Base-by-base conservation (phyloP, 2,797 vertebrate species). In the Peromyscus aztecus region DNA sequence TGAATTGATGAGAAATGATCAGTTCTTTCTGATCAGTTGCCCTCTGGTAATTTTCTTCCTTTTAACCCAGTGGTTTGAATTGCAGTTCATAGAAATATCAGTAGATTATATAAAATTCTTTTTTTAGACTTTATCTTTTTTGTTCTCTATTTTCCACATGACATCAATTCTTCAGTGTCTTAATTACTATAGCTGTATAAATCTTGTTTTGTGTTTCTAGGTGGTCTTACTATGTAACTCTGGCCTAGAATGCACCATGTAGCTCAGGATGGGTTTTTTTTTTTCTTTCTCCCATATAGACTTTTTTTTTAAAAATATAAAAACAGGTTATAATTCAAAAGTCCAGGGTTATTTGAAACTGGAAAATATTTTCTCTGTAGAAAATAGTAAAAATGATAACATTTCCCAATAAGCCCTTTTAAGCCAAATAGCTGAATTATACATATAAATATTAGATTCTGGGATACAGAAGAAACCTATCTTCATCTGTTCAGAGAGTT, bases 11-110 rank as follows among this genome's bases (percentile, higher is more conserved):
- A 77, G 59, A 16, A 77, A 59, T 69, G 27, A n/a, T 88, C 29
- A 55, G 0, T 95, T 94, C 10, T 95, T 8, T 67, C 29, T 90
- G 27, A 80, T 94, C 43, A 77, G 27, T 87, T 16, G 55, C 57
- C 83, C 82, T 49, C 37, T 1, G 73, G 6, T 94, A 63, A 63
- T 90, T 94, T 49, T 77, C 43, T 93, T 96, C 34, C 21, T 95
- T 94, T 96, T 81, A 71, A 96, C 40, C 6, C 29, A 59, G 0
- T 96, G 40, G 0, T 80, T 75, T 96, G 34, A 95, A 4, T 4
- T 90, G 52, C 40, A 93, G 49, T 40, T 94, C 43, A 69, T 3
- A 90, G 81, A 92, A 94, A 55, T 13, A 61, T 59, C 55, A 83
- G 80, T 95, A 31, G n/a, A 55, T 94, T 88, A 76, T 5, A 63